Evolutionary conservation across 2,113 vertebrate species (phyloP), one percentile per base, ranked within the genome.

Genomic region (Jacana jacana): DNA sequence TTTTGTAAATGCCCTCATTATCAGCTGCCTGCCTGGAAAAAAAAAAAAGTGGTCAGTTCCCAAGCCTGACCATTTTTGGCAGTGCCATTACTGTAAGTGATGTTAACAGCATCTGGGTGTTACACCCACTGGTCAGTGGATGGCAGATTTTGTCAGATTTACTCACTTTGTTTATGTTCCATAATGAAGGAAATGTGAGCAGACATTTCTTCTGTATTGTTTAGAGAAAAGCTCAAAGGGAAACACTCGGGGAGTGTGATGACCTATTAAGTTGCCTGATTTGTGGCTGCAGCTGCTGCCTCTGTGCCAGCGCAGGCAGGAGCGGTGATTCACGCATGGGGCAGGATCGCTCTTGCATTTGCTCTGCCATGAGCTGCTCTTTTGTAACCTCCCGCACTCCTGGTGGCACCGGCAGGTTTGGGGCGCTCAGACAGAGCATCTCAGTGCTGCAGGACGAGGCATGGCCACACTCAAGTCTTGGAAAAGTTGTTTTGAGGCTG

Each of bases 241-340:
- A 69, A 71, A 68, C 37, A 76, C 31, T 91, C 78, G 49, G 61
- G 57, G 68, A 89, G 25, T 48, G 57, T 57, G 89, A 58, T 60
- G 73, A 83, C 89, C 79, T 83, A 42, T 90, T 58, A 95, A 80
- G 49, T 94, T 77, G 78, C 63, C 61, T 93, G 91, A 78, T 82
- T 86, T 55, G 39, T 42, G 65, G n/a, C 63, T 37, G 13, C 61
- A 91, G 79, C 86, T 88, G 73, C 76, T 96, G 69, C 30, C 57
- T 95, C 83, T 73, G 13, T 86, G 54, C 4, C 2, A 61, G 48
- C 8, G 2, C 52, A 54, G 46, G 54, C 73, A 61, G 64, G 64
- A 93, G 44, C 15, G 9, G 65, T 69, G 68, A 95, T 89, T 86
- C 54, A 70, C 22, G 76, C 24, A 30, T 0, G 0, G 75, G 37